Percentiles rank a stretch among this genome's conserved stretches.
phyloP scores from a whole-genome alignment of 2,888 invertebrate genomes.

The Blastobasis adustella region DNA sequence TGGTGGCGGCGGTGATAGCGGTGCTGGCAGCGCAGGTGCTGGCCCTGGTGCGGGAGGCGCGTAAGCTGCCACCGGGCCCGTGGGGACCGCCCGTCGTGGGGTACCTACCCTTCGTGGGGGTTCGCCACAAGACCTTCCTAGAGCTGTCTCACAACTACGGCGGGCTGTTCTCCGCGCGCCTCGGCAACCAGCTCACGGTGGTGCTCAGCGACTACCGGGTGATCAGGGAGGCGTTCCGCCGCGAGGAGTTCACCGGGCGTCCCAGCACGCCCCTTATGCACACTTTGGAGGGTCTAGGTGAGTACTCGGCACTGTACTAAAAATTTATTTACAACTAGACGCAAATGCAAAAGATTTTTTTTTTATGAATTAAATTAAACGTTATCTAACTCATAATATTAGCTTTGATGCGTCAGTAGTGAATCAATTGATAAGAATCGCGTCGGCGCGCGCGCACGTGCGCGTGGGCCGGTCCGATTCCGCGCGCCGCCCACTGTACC shows the following conservation, averaged over 20 bases:
- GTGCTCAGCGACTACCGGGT: constrained; percentile 90
- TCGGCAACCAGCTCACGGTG: constrained; percentile 88
- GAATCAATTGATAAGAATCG: constrained; percentile 1
- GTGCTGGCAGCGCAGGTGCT: constrained; percentile 65
- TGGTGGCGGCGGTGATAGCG: constrained; percentile 63
- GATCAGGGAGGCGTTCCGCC: constrained; percentile 89
- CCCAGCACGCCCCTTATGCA: constrained; percentile 91
- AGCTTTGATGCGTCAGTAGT: not conserved
- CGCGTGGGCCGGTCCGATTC: constrained; percentile 26
- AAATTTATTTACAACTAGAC: too few species aligned
- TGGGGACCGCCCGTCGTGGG: constrained; percentile 91
- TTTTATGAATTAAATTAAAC: too few species aligned
- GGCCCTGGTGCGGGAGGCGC: constrained; percentile 53
- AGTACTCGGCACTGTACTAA: constrained; percentile 49
- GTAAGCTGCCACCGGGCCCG: constrained; percentile 87
- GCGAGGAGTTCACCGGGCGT: constrained; percentile 91
- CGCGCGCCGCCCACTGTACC: constrained; percentile 46
- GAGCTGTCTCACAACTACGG: constrained; percentile 87
- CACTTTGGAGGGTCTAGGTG: constrained; percentile 91
- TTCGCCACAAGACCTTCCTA: constrained; percentile 85
- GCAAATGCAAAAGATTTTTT: too few species aligned
- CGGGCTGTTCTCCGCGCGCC: constrained; percentile 84
- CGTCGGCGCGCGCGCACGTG: constrained; percentile 35
- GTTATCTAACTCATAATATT: too few species aligned
- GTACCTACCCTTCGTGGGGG: constrained; percentile 86